phyloP scores from a whole-genome alignment of 2,113 vertebrate genomes.

The Bubalus kerabau region DNA sequence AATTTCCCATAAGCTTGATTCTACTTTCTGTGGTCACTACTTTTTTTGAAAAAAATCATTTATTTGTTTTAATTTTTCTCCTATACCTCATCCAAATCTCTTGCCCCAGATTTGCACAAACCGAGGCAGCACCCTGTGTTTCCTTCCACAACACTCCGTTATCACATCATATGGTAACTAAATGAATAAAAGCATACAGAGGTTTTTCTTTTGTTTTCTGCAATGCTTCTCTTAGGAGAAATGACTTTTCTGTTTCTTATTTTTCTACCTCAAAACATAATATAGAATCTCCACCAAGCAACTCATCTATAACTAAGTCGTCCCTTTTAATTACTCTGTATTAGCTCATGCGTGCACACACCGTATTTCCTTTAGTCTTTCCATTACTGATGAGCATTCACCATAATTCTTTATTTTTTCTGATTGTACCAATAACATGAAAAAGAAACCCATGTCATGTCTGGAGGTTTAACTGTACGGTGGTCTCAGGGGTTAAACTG shows the following conservation, averaged over 20 bases:
- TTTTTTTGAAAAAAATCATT: neutral
- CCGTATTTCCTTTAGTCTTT: neutral
- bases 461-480: neutral
- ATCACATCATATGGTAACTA: neutral
- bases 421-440: neutral
- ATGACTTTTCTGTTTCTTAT: neutral
- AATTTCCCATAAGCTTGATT: neutral
- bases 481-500: neutral
- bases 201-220: neutral
- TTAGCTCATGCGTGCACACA: neutral
- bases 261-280: neutral
- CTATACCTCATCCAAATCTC: neutral
- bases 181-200: neutral
- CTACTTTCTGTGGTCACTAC: neutral
- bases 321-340: neutral
- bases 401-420: neutral
- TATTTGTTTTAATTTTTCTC: neutral
- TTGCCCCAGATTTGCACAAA: neutral
- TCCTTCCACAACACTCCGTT: neutral
- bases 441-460: neutral
- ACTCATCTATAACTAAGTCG: neutral
- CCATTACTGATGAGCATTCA: neutral
- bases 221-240: neutral
- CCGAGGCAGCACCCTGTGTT: neutral
- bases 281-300: neutral